phyloP scores from a whole-genome alignment of 2,888 invertebrate species.

The Koerneria pararmatus region DNA sequence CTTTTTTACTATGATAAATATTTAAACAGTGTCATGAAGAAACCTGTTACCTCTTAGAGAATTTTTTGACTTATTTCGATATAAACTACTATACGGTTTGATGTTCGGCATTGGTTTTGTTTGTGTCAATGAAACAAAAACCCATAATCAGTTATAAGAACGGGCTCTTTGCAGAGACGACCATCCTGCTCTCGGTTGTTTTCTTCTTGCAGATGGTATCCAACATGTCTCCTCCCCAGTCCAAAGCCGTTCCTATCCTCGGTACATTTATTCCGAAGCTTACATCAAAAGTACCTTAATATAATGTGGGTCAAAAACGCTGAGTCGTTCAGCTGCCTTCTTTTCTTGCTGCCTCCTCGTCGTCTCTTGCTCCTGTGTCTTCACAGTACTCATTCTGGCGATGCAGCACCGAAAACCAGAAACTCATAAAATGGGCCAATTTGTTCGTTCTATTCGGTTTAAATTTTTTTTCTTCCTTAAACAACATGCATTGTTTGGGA shows the following conservation, averaged over 20 bases:
- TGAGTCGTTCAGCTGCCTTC: conserved; percentile 34
- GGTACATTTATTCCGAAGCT: conserved; percentile 21
- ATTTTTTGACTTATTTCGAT: too few relatives aligned
- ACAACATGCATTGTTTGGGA: too few relatives aligned
- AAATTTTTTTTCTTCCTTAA: too few relatives aligned
- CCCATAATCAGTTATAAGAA: too few relatives aligned
- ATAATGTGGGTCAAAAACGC: neutral
- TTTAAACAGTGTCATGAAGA: too few relatives aligned
- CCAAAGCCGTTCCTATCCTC: conserved; percentile 39
- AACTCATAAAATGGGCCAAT: conserved; percentile 34
- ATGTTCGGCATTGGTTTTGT: too few relatives aligned
- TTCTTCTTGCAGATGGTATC: conserved; percentile 46
- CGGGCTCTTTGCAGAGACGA: conserved; percentile 38
- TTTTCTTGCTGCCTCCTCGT: conserved; percentile 44
- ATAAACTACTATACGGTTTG: too few relatives aligned
- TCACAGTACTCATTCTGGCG: conserved; percentile 38
- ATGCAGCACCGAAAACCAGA: conserved; percentile 37
- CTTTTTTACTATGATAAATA: too few relatives aligned
- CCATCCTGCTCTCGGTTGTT: conserved; percentile 42
- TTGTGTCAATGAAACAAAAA: too few relatives aligned
- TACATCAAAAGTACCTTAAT: neutral
- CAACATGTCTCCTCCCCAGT: conserved; percentile 41
- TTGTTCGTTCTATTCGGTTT: conserved; percentile 23
- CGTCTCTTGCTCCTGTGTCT: conserved; percentile 42
- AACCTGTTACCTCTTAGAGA: too few relatives aligned